phyloP scores from a whole-genome alignment of 2,797 vertebrate genomes.

The Chaunax sp. region DNA sequence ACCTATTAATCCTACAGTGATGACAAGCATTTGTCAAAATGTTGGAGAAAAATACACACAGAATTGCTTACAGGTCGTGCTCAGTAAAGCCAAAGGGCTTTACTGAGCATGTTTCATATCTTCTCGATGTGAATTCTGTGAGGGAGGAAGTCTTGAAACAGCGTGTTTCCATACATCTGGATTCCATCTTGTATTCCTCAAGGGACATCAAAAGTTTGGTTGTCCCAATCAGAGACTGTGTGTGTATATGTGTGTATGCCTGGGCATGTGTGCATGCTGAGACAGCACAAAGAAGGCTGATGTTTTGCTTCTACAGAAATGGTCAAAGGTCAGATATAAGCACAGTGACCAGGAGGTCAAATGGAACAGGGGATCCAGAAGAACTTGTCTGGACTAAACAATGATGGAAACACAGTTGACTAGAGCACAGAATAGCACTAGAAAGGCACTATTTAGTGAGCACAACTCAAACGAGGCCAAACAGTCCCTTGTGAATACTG shows the following conservation, averaged over 20 bases:
- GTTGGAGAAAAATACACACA: slow-evolving; percentile 2
- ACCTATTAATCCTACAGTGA: slow-evolving; percentile 5
- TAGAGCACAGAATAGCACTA: background rate
- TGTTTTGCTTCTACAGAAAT: slow-evolving; percentile 49
- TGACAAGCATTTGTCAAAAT: slow-evolving; percentile 7
- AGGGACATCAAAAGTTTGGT: slow-evolving; percentile 68
- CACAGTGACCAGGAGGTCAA: slow-evolving; percentile 40
- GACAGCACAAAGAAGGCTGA: slow-evolving; percentile 37
- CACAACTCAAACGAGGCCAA: background rate
- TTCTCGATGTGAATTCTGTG: slow-evolving; percentile 52
- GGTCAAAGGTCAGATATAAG: slow-evolving; percentile 52
- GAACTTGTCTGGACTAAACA: slow-evolving; percentile 1
- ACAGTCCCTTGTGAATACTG: too few species aligned
- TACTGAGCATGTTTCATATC: slow-evolving; percentile 57
- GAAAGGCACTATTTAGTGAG: background rate
- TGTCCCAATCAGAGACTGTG: slow-evolving; percentile 49
- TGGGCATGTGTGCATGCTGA: slow-evolving; percentile 13
- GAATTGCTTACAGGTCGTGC: slow-evolving; percentile 40
- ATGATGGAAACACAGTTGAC: slow-evolving; percentile 19
- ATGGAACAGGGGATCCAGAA: slow-evolving; percentile 10
- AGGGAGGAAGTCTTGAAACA: slow-evolving; percentile 60
- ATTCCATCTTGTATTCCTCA: slow-evolving; percentile 66
- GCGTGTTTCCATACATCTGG: slow-evolving; percentile 77
- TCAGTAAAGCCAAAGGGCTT: slow-evolving; percentile 44
- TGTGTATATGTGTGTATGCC: slow-evolving; percentile 17